A percentile compares a stretch with the other conserved stretches of the same genome.
Conservation (phyloP, 2,888 invertebrate genomes). For the Drosophila ustulata region DNA sequence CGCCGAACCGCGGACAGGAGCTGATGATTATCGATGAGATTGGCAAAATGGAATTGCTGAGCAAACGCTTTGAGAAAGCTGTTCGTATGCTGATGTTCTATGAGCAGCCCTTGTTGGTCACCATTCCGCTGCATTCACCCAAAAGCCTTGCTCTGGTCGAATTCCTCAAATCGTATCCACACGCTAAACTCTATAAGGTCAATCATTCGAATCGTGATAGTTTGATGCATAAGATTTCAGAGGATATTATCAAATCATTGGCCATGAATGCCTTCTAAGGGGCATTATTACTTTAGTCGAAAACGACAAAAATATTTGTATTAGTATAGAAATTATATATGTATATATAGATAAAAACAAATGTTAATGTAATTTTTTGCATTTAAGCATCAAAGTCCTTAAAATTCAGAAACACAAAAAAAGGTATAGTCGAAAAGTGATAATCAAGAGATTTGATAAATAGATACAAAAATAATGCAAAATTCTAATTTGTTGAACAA, state of each 20-base stretch:
- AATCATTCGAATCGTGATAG: constrained; percentile 76
- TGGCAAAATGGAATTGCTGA: constrained; percentile 84
- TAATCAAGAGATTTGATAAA: no score
- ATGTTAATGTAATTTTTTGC: no score
- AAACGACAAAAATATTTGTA: no score
- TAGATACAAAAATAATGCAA: no score
- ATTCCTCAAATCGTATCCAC: constrained; percentile 56
- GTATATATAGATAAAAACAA: no score
- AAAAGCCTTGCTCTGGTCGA: constrained; percentile 67
- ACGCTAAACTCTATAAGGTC: constrained; percentile 56
- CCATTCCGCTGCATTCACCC: constrained; percentile 67
- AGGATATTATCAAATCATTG: constrained; percentile 41
- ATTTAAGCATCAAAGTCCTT: no score
- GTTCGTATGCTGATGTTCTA: constrained; percentile 51
- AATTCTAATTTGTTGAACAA: no score
- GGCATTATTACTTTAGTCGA: no score
- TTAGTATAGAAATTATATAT: no score
- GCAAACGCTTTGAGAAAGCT: constrained; percentile 71
- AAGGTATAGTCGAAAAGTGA: no score
- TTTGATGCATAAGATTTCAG: constrained; percentile 61
- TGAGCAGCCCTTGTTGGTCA: constrained; percentile 68
- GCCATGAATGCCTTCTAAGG: not conserved
- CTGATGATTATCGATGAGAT: constrained; percentile 83
- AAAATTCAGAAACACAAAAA: no score
- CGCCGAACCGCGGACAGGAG: constrained; percentile 31